These are phyloP conservation scores for Perca schrenkii DNA, from an alignment of 2,113 vertebrate species.

Conservation along the genomic window DNA sequence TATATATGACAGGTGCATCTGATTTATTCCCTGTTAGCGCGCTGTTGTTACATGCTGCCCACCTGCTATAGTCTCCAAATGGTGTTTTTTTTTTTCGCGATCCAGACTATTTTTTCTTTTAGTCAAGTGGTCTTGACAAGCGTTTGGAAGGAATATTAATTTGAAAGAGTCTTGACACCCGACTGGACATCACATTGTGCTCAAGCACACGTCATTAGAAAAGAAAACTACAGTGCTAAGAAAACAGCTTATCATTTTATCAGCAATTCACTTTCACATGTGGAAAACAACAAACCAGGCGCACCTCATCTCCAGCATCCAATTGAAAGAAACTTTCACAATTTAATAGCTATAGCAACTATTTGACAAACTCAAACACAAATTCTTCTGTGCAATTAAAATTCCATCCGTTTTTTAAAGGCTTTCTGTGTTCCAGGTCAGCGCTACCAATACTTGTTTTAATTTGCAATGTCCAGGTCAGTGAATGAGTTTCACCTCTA, in stretches of 20 bases:
- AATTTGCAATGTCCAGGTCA: too few species aligned
- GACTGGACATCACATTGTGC: neutral
- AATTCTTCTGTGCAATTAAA: neutral
- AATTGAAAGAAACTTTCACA: neutral
- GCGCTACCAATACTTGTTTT: too few species aligned
- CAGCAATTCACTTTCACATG: neutral
- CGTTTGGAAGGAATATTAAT: constrained; percentile 29
- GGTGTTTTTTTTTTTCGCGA: neutral
- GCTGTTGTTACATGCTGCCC: constrained; percentile 6
- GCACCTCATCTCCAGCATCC: neutral
- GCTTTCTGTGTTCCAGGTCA: neutral
- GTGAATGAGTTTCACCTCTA: neutral
- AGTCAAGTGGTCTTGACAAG: neutral
- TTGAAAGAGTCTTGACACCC: constrained; percentile 12
- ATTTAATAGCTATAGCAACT: neutral
- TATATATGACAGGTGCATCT: constrained; percentile 42
- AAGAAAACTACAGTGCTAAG: neutral
- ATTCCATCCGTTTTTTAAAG: neutral
- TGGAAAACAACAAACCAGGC: neutral
- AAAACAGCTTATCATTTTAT: neutral
- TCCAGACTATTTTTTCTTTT: neutral
- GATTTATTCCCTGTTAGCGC: constrained; percentile 8
- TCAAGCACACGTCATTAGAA: neutral
- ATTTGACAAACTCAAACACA: neutral
- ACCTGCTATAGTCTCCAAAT: constrained; percentile 25